phyloP scores from a whole-genome alignment of 2,113 vertebrate species.

The Podilymbus podiceps region DNA sequence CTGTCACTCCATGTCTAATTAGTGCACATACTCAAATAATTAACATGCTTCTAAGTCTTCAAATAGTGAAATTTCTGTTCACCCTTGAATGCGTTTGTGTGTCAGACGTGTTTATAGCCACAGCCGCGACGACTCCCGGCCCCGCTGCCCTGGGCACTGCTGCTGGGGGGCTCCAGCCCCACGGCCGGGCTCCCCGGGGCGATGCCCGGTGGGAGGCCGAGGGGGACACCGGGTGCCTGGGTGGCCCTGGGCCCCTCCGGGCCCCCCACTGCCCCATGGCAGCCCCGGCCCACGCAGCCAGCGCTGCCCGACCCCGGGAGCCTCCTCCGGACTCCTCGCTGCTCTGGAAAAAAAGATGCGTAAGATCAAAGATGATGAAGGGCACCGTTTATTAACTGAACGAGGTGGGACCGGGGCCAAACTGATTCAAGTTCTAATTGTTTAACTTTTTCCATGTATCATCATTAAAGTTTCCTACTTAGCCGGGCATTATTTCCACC shows the following conservation, averaged over 20 bases:
- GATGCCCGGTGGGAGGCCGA: neutral
- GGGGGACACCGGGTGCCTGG: neutral
- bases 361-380: neutral
- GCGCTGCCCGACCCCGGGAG: neutral
- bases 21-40: neutral
- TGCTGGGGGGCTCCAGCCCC: neutral
- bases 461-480: slow-evolving; percentile 35
- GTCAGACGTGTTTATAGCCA: neutral
- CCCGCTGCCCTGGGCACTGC: neutral
- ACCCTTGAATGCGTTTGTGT: fast-evolving
- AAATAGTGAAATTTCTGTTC: neutral
- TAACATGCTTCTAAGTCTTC: neutral
- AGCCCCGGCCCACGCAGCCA: fast-evolving
- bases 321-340: neutral
- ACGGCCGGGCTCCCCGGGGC: fast-evolving
- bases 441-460: slow-evolving; percentile 53
- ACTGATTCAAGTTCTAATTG: slow-evolving; percentile 4
- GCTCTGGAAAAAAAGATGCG: neutral
- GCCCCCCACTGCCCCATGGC: fast-evolving
- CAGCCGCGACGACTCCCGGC: fast-evolving
- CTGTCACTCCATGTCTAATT: neutral
- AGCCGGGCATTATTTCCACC: neutral
- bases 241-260: neutral
- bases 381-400: neutral
- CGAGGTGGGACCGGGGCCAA: neutral